Evolutionary conservation across 2,888 invertebrate species (phyloP).

Genomic region (Leptopilina syphax): DNA sequence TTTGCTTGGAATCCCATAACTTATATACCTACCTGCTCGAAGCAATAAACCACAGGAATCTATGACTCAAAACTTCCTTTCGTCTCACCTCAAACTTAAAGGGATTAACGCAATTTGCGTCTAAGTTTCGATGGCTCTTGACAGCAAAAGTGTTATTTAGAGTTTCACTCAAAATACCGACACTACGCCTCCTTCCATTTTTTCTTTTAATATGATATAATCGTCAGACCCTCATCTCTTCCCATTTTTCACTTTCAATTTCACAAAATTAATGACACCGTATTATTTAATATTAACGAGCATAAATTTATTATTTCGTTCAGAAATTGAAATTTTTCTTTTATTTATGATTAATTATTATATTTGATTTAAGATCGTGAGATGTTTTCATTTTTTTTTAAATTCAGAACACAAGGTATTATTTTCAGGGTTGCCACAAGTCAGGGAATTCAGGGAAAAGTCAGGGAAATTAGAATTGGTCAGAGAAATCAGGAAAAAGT

Average conservation of each 20-base stretch:
- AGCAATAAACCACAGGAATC: slow-evolving; percentile 49
- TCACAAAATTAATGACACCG: slow-evolving; percentile 12
- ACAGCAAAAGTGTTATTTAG: slow-evolving; percentile 35
- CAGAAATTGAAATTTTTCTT: not conserved
- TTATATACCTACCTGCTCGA: slow-evolving; percentile 62
- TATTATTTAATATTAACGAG: slow-evolving; percentile 12
- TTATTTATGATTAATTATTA: not conserved
- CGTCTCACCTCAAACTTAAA: slow-evolving; percentile 62
- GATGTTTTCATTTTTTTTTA: no score
- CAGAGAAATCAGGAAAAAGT: no score
- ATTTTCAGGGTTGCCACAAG: no score
- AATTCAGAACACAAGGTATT: no score
- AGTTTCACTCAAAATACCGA: slow-evolving; percentile 54
- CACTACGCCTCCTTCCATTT: slow-evolving; percentile 57
- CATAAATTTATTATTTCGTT: not conserved
- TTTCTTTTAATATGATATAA: slow-evolving; percentile 65
- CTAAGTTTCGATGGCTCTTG: slow-evolving; percentile 41
- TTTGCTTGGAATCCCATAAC: slow-evolving; percentile 40
- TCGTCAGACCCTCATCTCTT: slow-evolving; percentile 48
- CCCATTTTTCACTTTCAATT: slow-evolving; percentile 17
- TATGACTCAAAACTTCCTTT: slow-evolving; percentile 56
- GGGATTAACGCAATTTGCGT: slow-evolving; percentile 67
- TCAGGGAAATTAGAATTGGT: no score
- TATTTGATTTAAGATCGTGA: not conserved
- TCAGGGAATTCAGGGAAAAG: no score